Percentiles rank a stretch among this genome's conserved stretches.
These are phyloP conservation scores for Rhopalosiphum maidis DNA, from an alignment of 1,140 invertebrate genomes.

Conservation along the genomic window DNA sequence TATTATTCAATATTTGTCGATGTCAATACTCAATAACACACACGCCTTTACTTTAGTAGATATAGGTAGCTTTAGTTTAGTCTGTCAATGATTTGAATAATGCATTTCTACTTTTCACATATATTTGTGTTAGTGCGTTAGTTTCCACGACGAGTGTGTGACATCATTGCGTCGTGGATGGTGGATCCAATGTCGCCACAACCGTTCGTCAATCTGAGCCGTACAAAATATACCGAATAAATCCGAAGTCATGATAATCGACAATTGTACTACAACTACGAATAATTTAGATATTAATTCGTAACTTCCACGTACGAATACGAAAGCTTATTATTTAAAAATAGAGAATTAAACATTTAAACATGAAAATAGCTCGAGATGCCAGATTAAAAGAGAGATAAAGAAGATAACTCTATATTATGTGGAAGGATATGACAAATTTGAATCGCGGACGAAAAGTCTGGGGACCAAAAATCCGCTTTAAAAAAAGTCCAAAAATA, in stretches of 20 bases:
- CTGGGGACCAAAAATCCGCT: too few species aligned
- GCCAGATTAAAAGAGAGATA: neutral
- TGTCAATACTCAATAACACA: neutral
- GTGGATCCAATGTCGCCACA: neutral
- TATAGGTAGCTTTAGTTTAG: neutral
- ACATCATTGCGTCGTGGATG: neutral
- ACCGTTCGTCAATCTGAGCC: neutral
- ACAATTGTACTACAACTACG: too few species aligned
- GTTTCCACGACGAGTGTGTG: neutral
- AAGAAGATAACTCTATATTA: too few species aligned
- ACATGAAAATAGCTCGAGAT: neutral
- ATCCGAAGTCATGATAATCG: too few species aligned
- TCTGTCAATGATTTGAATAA: neutral
- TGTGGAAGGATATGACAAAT: neutral
- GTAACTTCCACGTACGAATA: neutral
- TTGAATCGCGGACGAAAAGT: too few species aligned
- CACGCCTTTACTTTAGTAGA: neutral
- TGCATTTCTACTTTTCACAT: neutral
- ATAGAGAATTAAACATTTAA: too few species aligned
- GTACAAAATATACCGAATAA: neutral
- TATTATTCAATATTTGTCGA: neutral
- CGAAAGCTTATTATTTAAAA: too few species aligned
- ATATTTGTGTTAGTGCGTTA: neutral
- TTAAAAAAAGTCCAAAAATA: too few species aligned
- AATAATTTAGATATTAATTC: neutral